These are phyloP conservation scores for Oryzaephilus surinamensis DNA, from an alignment of 1,140 invertebrate genomes.

Conservation along the genomic window DNA sequence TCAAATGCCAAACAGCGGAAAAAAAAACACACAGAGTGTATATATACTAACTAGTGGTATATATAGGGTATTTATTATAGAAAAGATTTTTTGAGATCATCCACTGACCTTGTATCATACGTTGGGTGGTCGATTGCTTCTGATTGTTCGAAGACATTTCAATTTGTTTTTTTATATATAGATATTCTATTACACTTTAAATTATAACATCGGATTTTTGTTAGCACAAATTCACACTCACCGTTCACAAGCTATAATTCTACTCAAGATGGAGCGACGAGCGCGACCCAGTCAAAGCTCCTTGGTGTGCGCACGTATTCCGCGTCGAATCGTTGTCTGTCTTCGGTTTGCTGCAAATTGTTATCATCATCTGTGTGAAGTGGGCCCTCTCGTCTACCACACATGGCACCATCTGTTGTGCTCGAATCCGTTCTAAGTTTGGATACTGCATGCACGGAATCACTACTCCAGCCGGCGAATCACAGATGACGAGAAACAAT, in stretches of 20 bases:
- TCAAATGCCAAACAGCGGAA: constrained; percentile 3
- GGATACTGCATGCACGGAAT: too few species aligned
- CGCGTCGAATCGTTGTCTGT: constrained; percentile 30
- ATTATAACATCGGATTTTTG: constrained; percentile 37
- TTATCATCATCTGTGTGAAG: too few species aligned
- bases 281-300: constrained; percentile 36
- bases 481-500: too few species aligned
- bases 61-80: too few species aligned
- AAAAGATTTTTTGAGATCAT: too few species aligned
- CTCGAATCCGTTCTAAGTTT: too few species aligned
- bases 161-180: constrained; percentile 28
- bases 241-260: constrained; percentile 38
- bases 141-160: constrained; percentile 39
- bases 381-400: too few species aligned
- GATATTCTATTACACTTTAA: constrained; percentile 30
- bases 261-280: constrained; percentile 39
- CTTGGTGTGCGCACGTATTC: constrained; percentile 26
- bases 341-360: too few species aligned
- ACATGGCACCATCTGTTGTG: too few species aligned
- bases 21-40: constrained; percentile 12
- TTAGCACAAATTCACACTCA: constrained; percentile 34
- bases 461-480: too few species aligned
- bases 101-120: constrained; percentile 39
- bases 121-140: constrained; percentile 38
- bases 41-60: too few species aligned